A percentile compares a stretch with the other conserved stretches of the same genome.
These are phyloP conservation scores for Crypturellus tataupa DNA, from an alignment of 2,797 vertebrate genomes.

Conservation along the genomic window DNA sequence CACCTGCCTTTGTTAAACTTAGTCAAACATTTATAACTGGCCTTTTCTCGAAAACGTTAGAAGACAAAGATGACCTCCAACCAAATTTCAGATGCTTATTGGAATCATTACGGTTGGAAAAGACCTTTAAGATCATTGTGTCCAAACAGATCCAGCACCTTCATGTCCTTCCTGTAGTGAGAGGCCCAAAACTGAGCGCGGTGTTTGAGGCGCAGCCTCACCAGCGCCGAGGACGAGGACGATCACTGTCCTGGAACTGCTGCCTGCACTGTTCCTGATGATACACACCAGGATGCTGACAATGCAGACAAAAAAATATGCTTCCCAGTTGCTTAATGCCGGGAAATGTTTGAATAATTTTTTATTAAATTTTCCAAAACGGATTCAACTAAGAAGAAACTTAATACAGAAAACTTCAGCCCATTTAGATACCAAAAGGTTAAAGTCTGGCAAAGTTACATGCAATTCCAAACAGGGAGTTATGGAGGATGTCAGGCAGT, in stretches of 20 bases:
- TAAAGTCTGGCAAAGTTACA: neutral
- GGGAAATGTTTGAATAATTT: neutral
- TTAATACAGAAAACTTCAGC: neutral
- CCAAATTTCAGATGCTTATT: constrained; percentile 33
- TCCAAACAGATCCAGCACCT: too few relatives aligned
- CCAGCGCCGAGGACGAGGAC: too few relatives aligned
- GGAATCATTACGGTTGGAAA: too few relatives aligned
- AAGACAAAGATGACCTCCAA: constrained; percentile 4
- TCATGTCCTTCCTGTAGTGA: too few relatives aligned
- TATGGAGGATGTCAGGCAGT: neutral
- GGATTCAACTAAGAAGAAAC: constrained; percentile 19
- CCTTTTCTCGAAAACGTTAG: neutral
- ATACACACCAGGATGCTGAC: neutral
- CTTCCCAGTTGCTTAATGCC: neutral
- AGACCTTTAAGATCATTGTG: too few relatives aligned
- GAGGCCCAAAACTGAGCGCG: too few relatives aligned
- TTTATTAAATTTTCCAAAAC: constrained; percentile 14
- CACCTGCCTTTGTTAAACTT: neutral
- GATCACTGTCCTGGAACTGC: too few relatives aligned
- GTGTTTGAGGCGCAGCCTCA: too few relatives aligned
- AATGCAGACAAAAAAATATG: neutral
- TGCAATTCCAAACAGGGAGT: neutral
- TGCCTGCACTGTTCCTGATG: too few relatives aligned
- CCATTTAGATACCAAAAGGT: neutral
- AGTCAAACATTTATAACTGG: neutral